Base-by-base conservation (phyloP, 2,113 vertebrate species). In the Podarcis raffonei region DNA sequence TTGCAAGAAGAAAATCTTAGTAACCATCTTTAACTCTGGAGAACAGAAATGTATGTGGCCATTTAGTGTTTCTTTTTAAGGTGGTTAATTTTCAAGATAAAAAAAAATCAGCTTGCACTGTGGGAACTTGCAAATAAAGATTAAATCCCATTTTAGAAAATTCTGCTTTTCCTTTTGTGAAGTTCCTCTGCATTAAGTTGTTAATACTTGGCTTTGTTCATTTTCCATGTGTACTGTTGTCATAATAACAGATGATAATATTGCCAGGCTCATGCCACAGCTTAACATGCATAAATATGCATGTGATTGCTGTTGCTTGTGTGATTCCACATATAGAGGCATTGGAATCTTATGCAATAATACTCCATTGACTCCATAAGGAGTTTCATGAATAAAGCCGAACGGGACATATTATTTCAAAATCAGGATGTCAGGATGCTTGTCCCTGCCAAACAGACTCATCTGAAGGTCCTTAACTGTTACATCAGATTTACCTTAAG, bases 1-100 rank as follows among this genome's bases (percentile, higher is more conserved):
- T 12, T 72, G 2, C 27, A 80, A 75, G 57, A 59, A n/a, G 0
- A 1, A 0, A 80, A 6, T 39, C 5, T 2, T 12, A 65, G 18
- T 90, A 72, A 81, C 35, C 25, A 35, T 69, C 0, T 69, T 53
- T 53, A 85, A 11, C 78, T 27, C 81, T 48, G 68, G 84, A 37
- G 53, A 30, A 65, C 15, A n/a, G 39, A 4, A 35, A 22, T 3
- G 27, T 72, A 13, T 72, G 7, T 22, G 32, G 25, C 2, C 11
- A 25, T 62, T 57, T 39, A 74, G 48, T 30, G 25, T 23, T 20
- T 57, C 59, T 22, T n/a, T n/a, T n/a, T 42, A 11, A 32, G 18
- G 71, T 65, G 32, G 27, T 48, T 23, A 32, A 69, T 25, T 87
- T 65, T 68, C 30, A 79, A 83, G 23, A 37, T 68, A 68, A 25